These are phyloP conservation scores for Oophaga pumilio DNA, from an alignment of 2,113 vertebrate genomes.

Conservation along the genomic window DNA sequence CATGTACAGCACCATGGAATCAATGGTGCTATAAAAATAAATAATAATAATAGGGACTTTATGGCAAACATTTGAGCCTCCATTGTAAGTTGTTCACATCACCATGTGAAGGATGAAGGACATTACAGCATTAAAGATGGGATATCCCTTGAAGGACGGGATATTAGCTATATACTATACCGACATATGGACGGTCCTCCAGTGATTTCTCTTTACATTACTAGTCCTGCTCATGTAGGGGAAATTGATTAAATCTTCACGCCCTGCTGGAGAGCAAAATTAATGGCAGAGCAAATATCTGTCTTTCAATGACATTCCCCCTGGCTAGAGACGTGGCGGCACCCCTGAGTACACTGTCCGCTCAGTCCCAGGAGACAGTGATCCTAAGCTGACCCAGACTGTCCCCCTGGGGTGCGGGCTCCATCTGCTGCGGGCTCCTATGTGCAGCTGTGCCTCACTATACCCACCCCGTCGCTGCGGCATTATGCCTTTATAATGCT, in stretches of 20 bases:
- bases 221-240: neutral
- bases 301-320: conserved; percentile 27
- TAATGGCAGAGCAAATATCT: neutral
- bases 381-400: conserved; percentile 27
- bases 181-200: neutral
- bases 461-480: neutral
- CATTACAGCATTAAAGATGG: too few relatives aligned
- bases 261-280: conserved; percentile 25
- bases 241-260: conserved; percentile 38
- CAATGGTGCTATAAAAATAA: too few relatives aligned
- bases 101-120: too few relatives aligned
- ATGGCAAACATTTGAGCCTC: neutral
- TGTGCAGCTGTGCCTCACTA: conserved; percentile 4
- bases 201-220: neutral
- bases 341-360: neutral
- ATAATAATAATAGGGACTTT: neutral
- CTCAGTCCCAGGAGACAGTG: neutral
- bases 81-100: too few relatives aligned
- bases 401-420: neutral
- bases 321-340: conserved; percentile 22
- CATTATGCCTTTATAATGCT: neutral
- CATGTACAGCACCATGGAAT: too few relatives aligned
- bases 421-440: conserved; percentile 39
- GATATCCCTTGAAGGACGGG: too few relatives aligned
- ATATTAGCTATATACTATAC: neutral